Conservation (phyloP, 2,797 vertebrate genomes). For the Bovichtus diacanthus region DNA sequence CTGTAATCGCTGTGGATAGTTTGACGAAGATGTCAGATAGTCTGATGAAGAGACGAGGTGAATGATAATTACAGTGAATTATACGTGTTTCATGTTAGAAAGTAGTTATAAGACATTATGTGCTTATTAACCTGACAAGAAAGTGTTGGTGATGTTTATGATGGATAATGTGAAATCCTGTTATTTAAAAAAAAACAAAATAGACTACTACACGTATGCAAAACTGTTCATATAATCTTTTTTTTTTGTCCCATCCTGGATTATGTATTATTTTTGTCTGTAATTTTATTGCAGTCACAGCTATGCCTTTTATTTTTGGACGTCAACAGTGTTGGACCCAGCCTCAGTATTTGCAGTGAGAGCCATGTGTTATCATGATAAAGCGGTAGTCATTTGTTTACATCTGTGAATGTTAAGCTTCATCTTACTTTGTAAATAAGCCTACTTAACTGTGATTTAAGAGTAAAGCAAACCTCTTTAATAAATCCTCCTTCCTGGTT, state of each 20-base stretch:
- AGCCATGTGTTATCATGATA: background rate
- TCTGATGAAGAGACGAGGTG: background rate
- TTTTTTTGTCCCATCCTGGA: background rate
- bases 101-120: background rate
- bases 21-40: background rate
- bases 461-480: conserved; percentile 27
- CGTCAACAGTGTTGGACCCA: background rate
- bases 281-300: background rate
- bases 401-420: conserved; percentile 31
- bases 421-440: conserved; percentile 40
- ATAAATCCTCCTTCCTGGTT: conserved; percentile 24
- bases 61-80: background rate
- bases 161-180: background rate
- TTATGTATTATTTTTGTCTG: background rate
- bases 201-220: background rate
- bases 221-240: background rate
- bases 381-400: conserved; percentile 21
- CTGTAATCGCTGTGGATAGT: background rate
- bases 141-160: background rate
- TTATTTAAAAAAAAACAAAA: background rate
- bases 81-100: background rate
- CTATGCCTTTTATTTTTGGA: background rate
- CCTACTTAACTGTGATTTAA: conserved; percentile 38
- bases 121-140: background rate
- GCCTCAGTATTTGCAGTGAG: background rate